Evolutionary conservation across 2,797 vertebrate genomes (phyloP).

Genomic region (Zenarchopterus dispar): DNA sequence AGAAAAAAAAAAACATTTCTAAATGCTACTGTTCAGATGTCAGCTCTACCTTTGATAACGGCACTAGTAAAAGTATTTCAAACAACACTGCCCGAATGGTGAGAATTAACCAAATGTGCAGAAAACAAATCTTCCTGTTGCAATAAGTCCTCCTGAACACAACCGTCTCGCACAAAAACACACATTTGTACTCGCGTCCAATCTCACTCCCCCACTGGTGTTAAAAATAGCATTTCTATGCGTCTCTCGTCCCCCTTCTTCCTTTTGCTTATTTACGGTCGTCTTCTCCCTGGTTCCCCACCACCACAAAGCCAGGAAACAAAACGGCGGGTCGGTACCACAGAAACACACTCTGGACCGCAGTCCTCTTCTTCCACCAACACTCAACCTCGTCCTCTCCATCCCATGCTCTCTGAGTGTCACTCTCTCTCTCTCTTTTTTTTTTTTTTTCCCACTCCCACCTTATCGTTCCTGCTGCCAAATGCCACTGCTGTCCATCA

Average conservation of each 20-base stretch:
- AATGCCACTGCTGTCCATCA: slow-evolving; percentile 85
- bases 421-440: slow-evolving; percentile 42
- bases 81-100: neutral
- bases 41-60: too few relatives aligned
- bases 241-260: slow-evolving; percentile 60
- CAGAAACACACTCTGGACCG: slow-evolving; percentile 60
- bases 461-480: slow-evolving; percentile 79
- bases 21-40: too few relatives aligned
- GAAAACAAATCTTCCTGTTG: slow-evolving; percentile 37
- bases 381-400: slow-evolving; percentile 28
- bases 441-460: slow-evolving; percentile 40
- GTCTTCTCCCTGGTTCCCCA: slow-evolving; percentile 55
- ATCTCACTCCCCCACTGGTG: slow-evolving; percentile 72
- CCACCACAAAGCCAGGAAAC: slow-evolving; percentile 45
- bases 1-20: too few relatives aligned
- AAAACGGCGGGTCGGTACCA: slow-evolving; percentile 54
- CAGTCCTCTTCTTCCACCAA: slow-evolving; percentile 32
- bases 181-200: slow-evolving; percentile 38
- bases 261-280: slow-evolving; percentile 65
- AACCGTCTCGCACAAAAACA: slow-evolving; percentile 47
- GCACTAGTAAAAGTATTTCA: neutral
- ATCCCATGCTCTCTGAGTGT: slow-evolving; percentile 36
- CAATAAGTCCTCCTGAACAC: slow-evolving; percentile 48
- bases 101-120: slow-evolving; percentile 27
- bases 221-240: slow-evolving; percentile 82